These are phyloP conservation scores for Cephalopachus bancanus DNA, from an alignment of 2,797 vertebrate species.

Conservation along the genomic window DNA sequence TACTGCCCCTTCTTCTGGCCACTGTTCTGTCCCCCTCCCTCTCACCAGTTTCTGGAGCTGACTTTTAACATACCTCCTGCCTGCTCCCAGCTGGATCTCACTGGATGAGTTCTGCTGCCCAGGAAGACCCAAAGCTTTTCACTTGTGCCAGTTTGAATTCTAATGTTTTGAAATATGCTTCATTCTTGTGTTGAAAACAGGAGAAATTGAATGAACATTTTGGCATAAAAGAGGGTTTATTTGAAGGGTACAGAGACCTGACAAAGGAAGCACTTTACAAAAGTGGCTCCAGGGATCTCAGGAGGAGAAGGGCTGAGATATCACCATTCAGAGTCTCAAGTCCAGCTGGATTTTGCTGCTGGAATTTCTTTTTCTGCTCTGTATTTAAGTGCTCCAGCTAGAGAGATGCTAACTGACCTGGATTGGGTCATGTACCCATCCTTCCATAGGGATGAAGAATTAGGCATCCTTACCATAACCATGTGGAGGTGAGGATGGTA, in stretches of 20 bases:
- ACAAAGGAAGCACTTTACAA: not conserved
- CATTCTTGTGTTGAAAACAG: not conserved
- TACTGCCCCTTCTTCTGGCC: not conserved
- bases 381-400: slow-evolving; percentile 2
- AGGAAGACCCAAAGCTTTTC: not conserved
- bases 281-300: not conserved
- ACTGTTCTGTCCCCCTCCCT: not conserved
- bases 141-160: not conserved
- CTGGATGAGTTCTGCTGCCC: not conserved
- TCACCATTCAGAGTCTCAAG: not conserved
- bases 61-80: not conserved
- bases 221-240: not conserved
- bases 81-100: not conserved
- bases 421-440: not conserved
- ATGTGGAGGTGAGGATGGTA: not conserved
- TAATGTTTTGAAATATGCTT: not conserved
- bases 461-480: not conserved
- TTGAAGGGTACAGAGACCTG: not conserved
- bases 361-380: not conserved
- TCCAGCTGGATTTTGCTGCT: not conserved
- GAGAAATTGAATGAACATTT: not conserved
- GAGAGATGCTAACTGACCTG: not conserved
- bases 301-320: not conserved
- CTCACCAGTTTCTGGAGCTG: not conserved
- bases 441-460: not conserved